phyloP scores from a whole-genome alignment of 2,113 vertebrate genomes.

The Platysternon megacephalum region DNA sequence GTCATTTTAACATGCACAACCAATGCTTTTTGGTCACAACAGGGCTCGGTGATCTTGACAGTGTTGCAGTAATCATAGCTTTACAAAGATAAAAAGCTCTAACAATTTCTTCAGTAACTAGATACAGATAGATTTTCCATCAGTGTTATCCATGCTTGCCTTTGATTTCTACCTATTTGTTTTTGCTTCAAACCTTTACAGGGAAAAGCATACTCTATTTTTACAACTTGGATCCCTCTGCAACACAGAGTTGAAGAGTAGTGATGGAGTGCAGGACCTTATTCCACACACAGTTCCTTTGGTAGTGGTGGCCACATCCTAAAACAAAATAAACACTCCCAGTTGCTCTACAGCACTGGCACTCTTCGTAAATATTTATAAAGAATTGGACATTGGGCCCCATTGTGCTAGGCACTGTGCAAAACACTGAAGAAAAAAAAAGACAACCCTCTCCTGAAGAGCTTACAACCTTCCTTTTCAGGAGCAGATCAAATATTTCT shows the following conservation, averaged over 20 bases:
- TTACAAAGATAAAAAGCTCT: background rate
- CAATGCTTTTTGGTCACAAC: background rate
- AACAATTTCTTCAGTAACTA: slow-evolving; percentile 23
- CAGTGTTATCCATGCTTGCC: slow-evolving; percentile 5
- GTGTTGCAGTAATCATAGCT: background rate
- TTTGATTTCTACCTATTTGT: background rate
- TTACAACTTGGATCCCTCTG: background rate
- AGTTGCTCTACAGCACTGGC: too few species aligned
- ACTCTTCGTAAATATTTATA: background rate
- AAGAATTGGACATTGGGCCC: background rate
- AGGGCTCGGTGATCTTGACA: background rate
- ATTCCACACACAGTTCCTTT: background rate
- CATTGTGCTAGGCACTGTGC: background rate
- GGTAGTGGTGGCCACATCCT: background rate
- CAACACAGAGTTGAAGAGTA: background rate
- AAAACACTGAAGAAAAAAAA: background rate
- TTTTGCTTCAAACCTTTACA: slow-evolving; percentile 35
- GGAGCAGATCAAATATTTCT: background rate
- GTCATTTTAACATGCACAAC: slow-evolving; percentile 9
- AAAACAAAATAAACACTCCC: background rate
- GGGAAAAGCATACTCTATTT: background rate
- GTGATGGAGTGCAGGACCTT: background rate
- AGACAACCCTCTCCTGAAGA: background rate
- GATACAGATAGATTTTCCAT: slow-evolving; percentile 50
- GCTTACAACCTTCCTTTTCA: background rate